Evolutionary conservation across 2,797 vertebrate genomes (phyloP), one percentile per base, ranked within the genome.

Genomic region (Somateria mollissima): DNA sequence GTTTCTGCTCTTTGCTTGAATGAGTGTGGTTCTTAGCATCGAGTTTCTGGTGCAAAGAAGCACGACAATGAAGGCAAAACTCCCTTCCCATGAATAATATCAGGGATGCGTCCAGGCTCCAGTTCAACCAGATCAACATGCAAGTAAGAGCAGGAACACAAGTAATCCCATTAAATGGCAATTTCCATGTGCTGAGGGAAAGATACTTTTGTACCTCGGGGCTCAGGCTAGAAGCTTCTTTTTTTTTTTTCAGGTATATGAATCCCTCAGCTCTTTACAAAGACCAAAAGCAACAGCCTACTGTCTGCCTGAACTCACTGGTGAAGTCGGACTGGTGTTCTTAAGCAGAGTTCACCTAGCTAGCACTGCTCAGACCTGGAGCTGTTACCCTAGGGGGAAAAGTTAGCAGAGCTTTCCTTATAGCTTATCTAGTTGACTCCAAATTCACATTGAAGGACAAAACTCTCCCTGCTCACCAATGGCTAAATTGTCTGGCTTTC

Each of bases 1-100:
- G 16, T 62, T 94, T 89, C 95, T 27, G 13, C 41, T 89, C 78
- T 89, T 85, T 84, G 45, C 34, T 75, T 87, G 81, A 73, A 84
- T 25, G 39, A 85, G 24, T 47, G 9, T 49, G 80, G 73, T 25
- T 62, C 73, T 88, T 47, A 76, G 61, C 37, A 65, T 90, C 3
- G 7, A 43, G 58, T 78, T 92, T 89, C 65, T 93, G 75, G 47
- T 90, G 78, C 41, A 73, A 95, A 83, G 32, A 65, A 67, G 30
- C 65, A 32, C 3, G 19, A 39, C 49, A 72, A 83, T 1, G 6
- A 92, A 89, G 32, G 64, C 25, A 84, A 87, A 90, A 77, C 24
- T 84, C 57, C 43, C 45, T 90, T 77, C 11, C 25, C 49, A 43
- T 57, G 37, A 83, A 74, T 82, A 65, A 76, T 67, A 79, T 72